phyloP scores from a whole-genome alignment of 2,888 invertebrate genomes.

The Melanostoma scalare region DNA sequence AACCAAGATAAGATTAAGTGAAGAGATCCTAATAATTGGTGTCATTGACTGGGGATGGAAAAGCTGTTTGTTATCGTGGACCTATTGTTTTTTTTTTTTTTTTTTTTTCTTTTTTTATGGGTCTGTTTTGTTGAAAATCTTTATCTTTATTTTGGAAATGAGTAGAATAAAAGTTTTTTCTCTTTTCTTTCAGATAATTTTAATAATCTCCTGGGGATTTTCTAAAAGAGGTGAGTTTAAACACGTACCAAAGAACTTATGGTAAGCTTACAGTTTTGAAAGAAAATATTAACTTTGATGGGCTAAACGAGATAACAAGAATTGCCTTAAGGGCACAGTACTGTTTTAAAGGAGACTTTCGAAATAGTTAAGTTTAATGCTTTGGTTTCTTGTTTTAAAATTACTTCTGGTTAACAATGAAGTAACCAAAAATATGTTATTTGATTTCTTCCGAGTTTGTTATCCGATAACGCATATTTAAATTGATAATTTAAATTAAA shows the following conservation, averaged over 20 bases:
- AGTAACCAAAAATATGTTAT: too few relatives aligned
- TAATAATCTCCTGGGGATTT: constrained; percentile 37
- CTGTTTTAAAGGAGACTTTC: too few relatives aligned
- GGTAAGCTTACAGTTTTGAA: neutral
- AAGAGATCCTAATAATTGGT: constrained; percentile 68
- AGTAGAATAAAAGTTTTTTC: constrained; percentile 16
- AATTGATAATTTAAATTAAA: too few relatives aligned
- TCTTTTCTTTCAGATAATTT: constrained; percentile 50
- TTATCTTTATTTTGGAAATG: neutral
- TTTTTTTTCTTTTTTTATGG: constrained; percentile 14
- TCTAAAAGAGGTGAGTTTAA: constrained; percentile 12
- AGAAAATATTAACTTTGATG: too few relatives aligned
- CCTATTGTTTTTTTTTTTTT: constrained; percentile 20
- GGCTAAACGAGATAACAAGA: too few relatives aligned
- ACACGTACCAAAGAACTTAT: neutral
- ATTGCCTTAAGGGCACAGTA: too few relatives aligned
- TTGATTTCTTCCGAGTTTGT: too few relatives aligned
- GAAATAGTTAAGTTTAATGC: too few relatives aligned
- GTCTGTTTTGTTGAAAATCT: constrained; percentile 17
- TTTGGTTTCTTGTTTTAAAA: too few relatives aligned
- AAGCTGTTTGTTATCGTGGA: constrained; percentile 46
- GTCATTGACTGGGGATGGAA: constrained; percentile 37
- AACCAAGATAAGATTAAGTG: constrained; percentile 67
- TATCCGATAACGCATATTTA: too few relatives aligned
- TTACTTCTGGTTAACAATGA: too few relatives aligned